These are phyloP conservation scores for Phlogophora meticulosa DNA, from an alignment of 2,888 invertebrate species.

Conservation along the genomic window DNA sequence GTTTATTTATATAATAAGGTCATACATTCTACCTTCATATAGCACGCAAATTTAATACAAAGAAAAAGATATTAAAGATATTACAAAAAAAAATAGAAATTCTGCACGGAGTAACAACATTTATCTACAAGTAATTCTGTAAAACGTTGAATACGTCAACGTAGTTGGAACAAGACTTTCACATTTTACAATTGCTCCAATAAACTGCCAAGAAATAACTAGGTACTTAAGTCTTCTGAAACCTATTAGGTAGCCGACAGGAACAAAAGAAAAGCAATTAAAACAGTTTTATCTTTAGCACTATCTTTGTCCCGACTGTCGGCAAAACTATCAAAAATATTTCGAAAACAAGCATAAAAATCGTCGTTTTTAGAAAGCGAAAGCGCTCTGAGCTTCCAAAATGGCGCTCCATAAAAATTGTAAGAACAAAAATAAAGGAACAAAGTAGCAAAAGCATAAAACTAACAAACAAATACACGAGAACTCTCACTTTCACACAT, in stretches of 20 bases:
- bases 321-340: slow-evolving; percentile 17
- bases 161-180: too few species aligned
- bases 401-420: slow-evolving; percentile 74
- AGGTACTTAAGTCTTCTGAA: not conserved
- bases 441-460: slow-evolving; percentile 77
- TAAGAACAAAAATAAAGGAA: slow-evolving; percentile 71
- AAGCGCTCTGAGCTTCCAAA: slow-evolving; percentile 68
- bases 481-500: slow-evolving; percentile 83
- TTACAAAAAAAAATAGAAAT: too few species aligned
- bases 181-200: not conserved
- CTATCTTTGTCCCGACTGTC: slow-evolving; percentile 16
- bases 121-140: too few species aligned
- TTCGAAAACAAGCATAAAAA: slow-evolving; percentile 47
- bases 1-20: too few species aligned
- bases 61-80: too few species aligned
- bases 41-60: too few species aligned
- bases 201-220: not conserved
- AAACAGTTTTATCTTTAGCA: slow-evolving; percentile 15
- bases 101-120: too few species aligned
- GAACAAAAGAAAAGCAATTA: slow-evolving; percentile 36
- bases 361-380: slow-evolving; percentile 68
- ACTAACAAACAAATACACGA: slow-evolving; percentile 40
- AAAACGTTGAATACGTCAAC: too few species aligned
- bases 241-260: slow-evolving; percentile 14
- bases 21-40: too few species aligned